A percentile compares a stretch with the other conserved stretches of the same genome.
Conservation (phyloP, 2,888 invertebrate genomes). For the Busseola fusca region DNA sequence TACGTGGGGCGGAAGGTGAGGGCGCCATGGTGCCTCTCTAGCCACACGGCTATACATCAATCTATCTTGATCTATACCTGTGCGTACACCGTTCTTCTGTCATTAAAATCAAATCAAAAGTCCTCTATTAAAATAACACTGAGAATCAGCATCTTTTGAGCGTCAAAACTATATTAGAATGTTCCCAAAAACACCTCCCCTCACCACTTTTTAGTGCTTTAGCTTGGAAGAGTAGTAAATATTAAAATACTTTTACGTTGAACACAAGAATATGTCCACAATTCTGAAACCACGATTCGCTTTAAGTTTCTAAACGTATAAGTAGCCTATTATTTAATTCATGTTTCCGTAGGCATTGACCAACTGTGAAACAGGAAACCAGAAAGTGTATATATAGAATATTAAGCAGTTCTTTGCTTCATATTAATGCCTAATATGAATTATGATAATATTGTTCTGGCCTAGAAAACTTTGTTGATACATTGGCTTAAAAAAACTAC, state of each 20-base stretch:
- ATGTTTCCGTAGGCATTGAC: constrained; percentile 35
- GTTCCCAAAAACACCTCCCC: background rate
- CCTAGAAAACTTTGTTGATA: constrained; percentile 5
- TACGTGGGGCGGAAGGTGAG: too few species aligned
- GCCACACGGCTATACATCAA: too few species aligned
- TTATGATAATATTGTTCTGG: constrained; percentile 1
- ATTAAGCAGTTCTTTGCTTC: constrained; percentile 28
- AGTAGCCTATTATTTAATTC: constrained; percentile 11
- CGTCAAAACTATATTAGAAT: background rate
- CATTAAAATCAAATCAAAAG: background rate
- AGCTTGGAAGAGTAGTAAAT: too few species aligned
- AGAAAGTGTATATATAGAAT: constrained; percentile 23
- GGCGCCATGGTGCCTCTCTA: too few species aligned
- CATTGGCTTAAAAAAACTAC: background rate
- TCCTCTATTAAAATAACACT: background rate
- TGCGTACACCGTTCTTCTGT: background rate
- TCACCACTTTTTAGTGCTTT: background rate
- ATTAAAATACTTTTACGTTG: too few species aligned
- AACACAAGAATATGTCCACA: background rate
- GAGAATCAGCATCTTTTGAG: background rate
- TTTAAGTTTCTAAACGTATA: background rate
- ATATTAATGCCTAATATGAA: constrained; percentile 15
- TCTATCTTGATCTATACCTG: too few species aligned
- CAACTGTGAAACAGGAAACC: constrained; percentile 42
- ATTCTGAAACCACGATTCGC: background rate